Conservation (phyloP, 2,888 invertebrate genomes). For the Gari tellinella region DNA sequence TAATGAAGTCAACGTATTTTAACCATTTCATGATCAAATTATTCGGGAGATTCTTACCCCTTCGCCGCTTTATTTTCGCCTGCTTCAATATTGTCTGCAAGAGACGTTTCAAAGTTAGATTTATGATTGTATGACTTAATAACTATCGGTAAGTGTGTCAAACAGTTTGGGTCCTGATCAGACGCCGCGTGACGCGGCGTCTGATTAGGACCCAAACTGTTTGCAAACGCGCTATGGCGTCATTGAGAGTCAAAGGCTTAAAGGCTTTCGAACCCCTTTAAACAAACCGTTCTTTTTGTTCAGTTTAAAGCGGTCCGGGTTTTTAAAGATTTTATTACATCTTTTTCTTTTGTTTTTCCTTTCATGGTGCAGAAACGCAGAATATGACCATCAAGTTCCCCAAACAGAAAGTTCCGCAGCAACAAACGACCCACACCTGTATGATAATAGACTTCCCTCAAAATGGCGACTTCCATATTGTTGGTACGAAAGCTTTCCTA, state of each 20-base stretch:
- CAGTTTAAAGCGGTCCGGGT: background rate
- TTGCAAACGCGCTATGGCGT: too few species aligned
- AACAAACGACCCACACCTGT: slow-evolving; percentile 57
- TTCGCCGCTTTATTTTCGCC: too few species aligned
- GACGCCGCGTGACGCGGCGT: too few species aligned
- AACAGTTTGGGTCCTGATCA: too few species aligned
- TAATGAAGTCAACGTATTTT: too few species aligned
- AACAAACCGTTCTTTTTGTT: background rate
- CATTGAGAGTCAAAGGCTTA: background rate
- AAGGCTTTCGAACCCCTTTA: background rate
- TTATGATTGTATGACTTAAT: too few species aligned
- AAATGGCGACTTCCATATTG: slow-evolving; percentile 62
- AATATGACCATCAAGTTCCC: slow-evolving; percentile 52
- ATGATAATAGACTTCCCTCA: slow-evolving; percentile 59
- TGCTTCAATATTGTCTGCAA: too few species aligned
- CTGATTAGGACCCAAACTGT: too few species aligned
- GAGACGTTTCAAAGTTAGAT: too few species aligned
- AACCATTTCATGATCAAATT: too few species aligned
- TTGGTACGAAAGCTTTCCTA: slow-evolving; percentile 53
- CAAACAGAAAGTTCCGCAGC: slow-evolving; percentile 33
- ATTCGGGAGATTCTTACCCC: too few species aligned
- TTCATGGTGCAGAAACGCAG: slow-evolving; percentile 30
- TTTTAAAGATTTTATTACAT: background rate
- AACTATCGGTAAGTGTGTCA: too few species aligned
- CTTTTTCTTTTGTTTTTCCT: background rate